Evolutionary conservation across 2,888 invertebrate species (phyloP), one percentile per base, ranked within the genome.

Genomic region (Sphecodes monilicornis): DNA sequence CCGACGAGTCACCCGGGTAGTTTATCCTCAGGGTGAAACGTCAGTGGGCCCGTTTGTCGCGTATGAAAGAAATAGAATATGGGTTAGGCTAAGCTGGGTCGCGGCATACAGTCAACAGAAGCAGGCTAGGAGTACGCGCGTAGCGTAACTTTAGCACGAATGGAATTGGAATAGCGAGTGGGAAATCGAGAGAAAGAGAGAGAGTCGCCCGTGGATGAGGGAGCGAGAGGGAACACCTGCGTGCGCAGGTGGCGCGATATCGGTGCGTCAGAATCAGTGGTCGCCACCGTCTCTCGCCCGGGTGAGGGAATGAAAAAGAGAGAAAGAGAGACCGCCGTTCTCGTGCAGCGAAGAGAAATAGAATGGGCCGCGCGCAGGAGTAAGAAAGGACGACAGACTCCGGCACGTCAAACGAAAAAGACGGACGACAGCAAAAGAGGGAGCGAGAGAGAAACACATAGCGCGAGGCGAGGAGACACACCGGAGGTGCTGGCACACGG

Each of bases 181-280:
- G 64, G 26, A 32, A 16, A 29, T 18, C 74, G 18, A 50, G 36
- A 43, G 66, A 69, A 68, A 68, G 64, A 54, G 57, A 85, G 73
- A 6, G 76, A 64, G 81, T n/a, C n/a, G 10, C n/a, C n/a, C 50
- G 3, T n/a, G 8, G 10, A 10, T 10, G 50, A 10, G n/a, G 75
- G 57, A 85, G 75, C 3, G 79, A 60, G 82, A 83, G 78, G 69
- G 82, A 87, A 81, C 80, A 78, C 77, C 82, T 94, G 94, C 94
- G 94, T 93, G 93, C 94, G 94, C 94, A 94, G 93, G 94, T 94
- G 94, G 94, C 94, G 94, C 94, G 94, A 94, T 93, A 91, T 93
- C 91, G 92, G 93, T 93, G 93, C 93, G 93, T 93, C 94, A 94
- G 93, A 93, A 92, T 91, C 91, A 90, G 89, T 91, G 90, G 89